A percentile compares a stretch with the other conserved stretches of the same genome.
phyloP scores from a whole-genome alignment of 2,888 invertebrate species.

The Drosophila aldrichi region DNA sequence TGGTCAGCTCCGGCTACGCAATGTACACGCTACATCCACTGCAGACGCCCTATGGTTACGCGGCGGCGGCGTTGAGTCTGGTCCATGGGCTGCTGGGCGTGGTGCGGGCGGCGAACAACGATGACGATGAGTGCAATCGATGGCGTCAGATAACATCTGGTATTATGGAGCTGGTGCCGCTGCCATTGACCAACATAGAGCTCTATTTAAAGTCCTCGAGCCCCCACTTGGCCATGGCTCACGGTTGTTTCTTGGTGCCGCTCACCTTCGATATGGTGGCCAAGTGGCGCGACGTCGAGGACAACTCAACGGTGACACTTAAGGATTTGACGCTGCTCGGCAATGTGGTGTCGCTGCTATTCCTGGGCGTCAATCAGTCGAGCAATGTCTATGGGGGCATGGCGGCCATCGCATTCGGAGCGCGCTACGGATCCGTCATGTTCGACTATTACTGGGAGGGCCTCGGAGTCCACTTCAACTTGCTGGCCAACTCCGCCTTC shows the following conservation, averaged over 20 bases:
- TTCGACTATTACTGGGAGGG: constrained; percentile 66
- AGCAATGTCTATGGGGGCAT: constrained; percentile 61
- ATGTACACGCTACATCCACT: constrained; percentile 64
- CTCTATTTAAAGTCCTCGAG: constrained; percentile 67
- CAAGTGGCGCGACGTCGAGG: constrained; percentile 57
- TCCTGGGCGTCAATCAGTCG: constrained; percentile 71
- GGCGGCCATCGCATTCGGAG: constrained; percentile 64
- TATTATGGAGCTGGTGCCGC: constrained; percentile 71
- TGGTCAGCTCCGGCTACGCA: constrained; percentile 75
- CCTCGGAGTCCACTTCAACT: constrained; percentile 49
- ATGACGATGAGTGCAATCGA: constrained; percentile 55
- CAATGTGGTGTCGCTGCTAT: constrained; percentile 76
- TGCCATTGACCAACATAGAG: constrained; percentile 77
- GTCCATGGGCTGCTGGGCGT: constrained; percentile 77
- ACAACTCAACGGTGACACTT: constrained; percentile 59
- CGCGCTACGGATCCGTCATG: constrained; percentile 62
- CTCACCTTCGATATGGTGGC: constrained; percentile 67
- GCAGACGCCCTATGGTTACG: constrained; percentile 72
- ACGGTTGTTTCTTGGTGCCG: constrained; percentile 74
- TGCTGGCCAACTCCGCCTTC: constrained; percentile 63
- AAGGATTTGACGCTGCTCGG: constrained; percentile 77
- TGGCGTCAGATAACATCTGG: constrained; percentile 50
- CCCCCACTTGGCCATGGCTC: constrained; percentile 71
- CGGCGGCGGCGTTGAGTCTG: constrained; percentile 67
- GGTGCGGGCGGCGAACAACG: constrained; percentile 47